Percentiles rank a stretch among this genome's conserved stretches.
These are phyloP conservation scores for Trissolcus basalis DNA, from an alignment of 1,140 invertebrate genomes.

Conservation along the genomic window DNA sequence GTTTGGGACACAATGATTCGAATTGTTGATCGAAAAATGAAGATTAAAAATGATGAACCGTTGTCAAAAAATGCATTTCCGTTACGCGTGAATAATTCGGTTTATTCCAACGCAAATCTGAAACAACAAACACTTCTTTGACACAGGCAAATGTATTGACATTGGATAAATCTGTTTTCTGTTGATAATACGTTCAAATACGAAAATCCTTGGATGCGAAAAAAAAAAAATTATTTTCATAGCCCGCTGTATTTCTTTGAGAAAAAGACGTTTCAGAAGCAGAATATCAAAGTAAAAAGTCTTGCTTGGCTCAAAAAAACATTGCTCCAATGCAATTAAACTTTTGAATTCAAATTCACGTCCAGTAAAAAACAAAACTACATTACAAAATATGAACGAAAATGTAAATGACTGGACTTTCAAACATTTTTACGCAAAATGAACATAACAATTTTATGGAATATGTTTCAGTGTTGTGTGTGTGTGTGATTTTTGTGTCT, in stretches of 20 bases:
- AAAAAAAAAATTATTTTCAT: neutral
- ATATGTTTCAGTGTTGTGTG: too few species aligned
- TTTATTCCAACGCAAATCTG: slow-evolving; percentile 1
- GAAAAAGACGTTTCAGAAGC: too few species aligned
- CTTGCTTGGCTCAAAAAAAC: neutral
- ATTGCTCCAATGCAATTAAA: neutral
- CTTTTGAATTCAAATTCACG: too few species aligned
- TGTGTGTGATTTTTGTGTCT: too few species aligned
- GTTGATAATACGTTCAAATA: slow-evolving; percentile 11
- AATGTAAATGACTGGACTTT: too few species aligned
- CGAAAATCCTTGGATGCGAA: neutral
- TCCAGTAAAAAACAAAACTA: too few species aligned
- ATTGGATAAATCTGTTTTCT: slow-evolving; percentile 12
- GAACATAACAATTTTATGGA: too few species aligned
- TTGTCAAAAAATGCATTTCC: slow-evolving; percentile 12
- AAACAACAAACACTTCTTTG: slow-evolving; percentile 18
- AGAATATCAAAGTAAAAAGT: too few species aligned
- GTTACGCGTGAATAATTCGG: slow-evolving; percentile 18
- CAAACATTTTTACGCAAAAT: neutral
- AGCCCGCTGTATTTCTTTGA: too few species aligned
- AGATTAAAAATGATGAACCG: too few species aligned
- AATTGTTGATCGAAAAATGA: slow-evolving; percentile 9
- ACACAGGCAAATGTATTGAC: slow-evolving; percentile 7
- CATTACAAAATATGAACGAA: too few species aligned
- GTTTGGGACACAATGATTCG: too few species aligned